Evolutionary conservation across 1,140 invertebrate genomes (phyloP).

Genomic region (Fopius arisanus): DNA sequence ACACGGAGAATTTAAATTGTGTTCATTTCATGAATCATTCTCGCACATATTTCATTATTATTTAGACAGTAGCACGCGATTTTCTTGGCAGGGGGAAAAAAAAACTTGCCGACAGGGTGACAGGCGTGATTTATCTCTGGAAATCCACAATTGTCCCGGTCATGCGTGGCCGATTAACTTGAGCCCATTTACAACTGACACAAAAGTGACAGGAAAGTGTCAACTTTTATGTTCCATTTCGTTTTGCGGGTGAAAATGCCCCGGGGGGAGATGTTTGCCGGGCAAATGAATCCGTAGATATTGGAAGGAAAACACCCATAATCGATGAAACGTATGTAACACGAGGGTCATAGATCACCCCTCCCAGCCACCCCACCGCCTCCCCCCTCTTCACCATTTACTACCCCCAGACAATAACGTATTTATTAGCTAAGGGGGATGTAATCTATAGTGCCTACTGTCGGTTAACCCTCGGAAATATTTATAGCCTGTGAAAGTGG

Average conservation of each 20-base stretch:
- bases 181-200: too few species aligned
- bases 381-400: too few species aligned
- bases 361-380: not conserved
- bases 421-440: constrained; percentile 50
- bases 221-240: not conserved
- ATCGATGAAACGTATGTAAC: constrained; percentile 22
- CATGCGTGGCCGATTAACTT: too few species aligned
- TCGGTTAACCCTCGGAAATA: constrained; percentile 52
- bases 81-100: not conserved
- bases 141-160: too few species aligned
- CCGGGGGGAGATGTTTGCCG: not conserved
- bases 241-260: not conserved
- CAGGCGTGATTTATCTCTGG: too few species aligned
- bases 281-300: not conserved
- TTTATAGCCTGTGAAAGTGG: constrained; percentile 47
- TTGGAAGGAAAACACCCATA: constrained; percentile 4
- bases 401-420: constrained; percentile 48
- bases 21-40: not conserved
- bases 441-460: constrained; percentile 47
- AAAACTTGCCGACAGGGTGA: too few species aligned
- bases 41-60: not conserved
- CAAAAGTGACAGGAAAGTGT: not conserved
- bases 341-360: constrained; percentile 35
- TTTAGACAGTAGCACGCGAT: not conserved
- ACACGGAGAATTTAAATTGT: not conserved